Conservation (phyloP, 2,888 invertebrate genomes). For the Hirtodrosophila cameraria region DNA sequence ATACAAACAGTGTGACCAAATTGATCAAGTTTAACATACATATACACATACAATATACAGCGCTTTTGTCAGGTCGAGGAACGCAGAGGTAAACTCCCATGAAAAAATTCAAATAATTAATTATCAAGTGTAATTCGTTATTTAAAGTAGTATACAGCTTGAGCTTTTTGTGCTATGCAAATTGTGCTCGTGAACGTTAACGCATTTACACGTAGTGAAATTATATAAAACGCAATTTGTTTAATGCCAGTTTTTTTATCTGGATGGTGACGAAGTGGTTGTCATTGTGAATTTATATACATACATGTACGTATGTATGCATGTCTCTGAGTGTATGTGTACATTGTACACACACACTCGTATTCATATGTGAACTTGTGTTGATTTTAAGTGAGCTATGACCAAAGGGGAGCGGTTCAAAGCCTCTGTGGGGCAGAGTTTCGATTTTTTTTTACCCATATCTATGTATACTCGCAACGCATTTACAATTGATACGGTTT, state of each 20-base stretch:
- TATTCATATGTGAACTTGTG: constrained; percentile 55
- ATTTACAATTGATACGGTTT: constrained; percentile 57
- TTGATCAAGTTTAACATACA: constrained; percentile 11
- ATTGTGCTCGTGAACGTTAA: constrained; percentile 39
- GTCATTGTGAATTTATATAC: constrained; percentile 69
- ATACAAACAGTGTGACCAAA: constrained; percentile 20
- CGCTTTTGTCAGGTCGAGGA: constrained; percentile 61
- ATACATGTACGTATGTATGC: constrained; percentile 32
- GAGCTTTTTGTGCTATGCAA: constrained; percentile 40
- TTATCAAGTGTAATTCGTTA: constrained; percentile 54
- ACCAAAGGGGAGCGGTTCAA: constrained; percentile 59
- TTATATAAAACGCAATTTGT: constrained; percentile 70
- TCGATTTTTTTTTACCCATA: constrained; percentile 68
- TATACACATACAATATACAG: constrained; percentile 31
- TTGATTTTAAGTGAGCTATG: constrained; percentile 56
- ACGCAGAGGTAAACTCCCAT: constrained; percentile 72
- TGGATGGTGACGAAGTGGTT: constrained; percentile 75
- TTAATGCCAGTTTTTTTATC: constrained; percentile 71
- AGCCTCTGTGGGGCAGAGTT: constrained; percentile 60
- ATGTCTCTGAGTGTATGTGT: constrained; percentile 34
- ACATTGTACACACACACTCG: constrained; percentile 18
- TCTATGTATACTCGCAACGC: constrained; percentile 70
- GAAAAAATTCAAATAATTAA: constrained; percentile 41
- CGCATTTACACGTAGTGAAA: constrained; percentile 55
- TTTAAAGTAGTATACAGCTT: constrained; percentile 29